Conservation (phyloP, 2,797 vertebrate species). For the Falco rusticolus region DNA sequence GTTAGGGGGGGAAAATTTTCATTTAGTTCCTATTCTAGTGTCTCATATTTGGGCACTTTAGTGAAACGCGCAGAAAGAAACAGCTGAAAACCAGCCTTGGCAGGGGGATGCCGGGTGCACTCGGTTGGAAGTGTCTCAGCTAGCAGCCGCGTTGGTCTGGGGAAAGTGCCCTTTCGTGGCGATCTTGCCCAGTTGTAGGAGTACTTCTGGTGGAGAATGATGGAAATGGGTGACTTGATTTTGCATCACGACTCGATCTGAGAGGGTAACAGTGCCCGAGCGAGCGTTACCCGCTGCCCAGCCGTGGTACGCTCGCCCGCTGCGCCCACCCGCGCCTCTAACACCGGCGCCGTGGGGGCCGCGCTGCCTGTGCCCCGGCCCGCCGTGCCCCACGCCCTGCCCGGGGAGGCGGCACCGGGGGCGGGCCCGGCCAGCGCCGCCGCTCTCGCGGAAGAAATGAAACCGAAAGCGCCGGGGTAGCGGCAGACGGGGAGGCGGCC, state of each 20-base stretch:
- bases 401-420: background rate
- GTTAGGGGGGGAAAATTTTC: fast-evolving
- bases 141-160: too few relatives aligned
- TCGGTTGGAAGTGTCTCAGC: background rate
- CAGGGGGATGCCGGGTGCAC: background rate
- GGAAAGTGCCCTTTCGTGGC: background rate
- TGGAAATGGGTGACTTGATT: background rate
- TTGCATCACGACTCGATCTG: fast-evolving
- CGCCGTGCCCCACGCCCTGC: too few relatives aligned
- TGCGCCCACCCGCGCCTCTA: fast-evolving
- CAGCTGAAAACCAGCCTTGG: background rate
- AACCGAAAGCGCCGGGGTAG: background rate
- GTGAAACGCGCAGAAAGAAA: background rate
- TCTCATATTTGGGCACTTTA: background rate
- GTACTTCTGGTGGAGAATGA: background rate
- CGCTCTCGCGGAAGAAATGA: background rate
- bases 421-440: background rate
- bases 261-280: background rate
- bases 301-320: fast-evolving
- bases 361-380: too few relatives aligned
- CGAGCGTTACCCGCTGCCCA: fast-evolving
- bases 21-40: background rate
- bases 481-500: fast-evolving
- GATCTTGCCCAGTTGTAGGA: background rate
- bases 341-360: too few relatives aligned